Evolutionary conservation across 1,140 invertebrate species (phyloP).

Genomic region (Zaprionus tsacasi): DNA sequence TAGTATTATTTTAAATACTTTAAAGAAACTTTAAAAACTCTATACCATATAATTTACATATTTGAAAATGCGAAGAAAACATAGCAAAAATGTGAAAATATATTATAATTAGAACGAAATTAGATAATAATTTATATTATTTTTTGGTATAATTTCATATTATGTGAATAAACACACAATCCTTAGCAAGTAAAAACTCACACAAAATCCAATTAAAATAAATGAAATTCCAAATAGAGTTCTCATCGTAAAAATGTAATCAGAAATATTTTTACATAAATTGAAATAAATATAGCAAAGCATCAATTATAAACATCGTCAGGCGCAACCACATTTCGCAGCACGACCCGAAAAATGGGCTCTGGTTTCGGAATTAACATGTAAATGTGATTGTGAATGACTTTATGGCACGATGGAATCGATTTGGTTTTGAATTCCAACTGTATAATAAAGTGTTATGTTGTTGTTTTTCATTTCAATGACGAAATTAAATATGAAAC

Average conservation of each 20-base stretch:
- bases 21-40: too few relatives aligned
- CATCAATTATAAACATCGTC: constrained; percentile 5
- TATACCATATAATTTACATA: too few relatives aligned
- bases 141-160: too few relatives aligned
- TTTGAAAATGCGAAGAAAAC: too few relatives aligned
- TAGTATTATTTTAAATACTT: too few relatives aligned
- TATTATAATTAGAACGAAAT: too few relatives aligned
- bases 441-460: background rate
- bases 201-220: too few relatives aligned
- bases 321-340: background rate
- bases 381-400: constrained; percentile 38
- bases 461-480: background rate
- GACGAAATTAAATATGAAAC: background rate
- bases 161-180: too few relatives aligned
- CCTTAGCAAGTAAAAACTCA: too few relatives aligned
- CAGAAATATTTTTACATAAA: background rate
- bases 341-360: background rate
- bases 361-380: constrained; percentile 47
- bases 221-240: too few relatives aligned
- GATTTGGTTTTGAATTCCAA: constrained; percentile 7
- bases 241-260: background rate
- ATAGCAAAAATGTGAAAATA: too few relatives aligned
- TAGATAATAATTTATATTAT: too few relatives aligned
- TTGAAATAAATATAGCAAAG: background rate
- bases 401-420: constrained; percentile 31